Evolutionary conservation across 2,888 invertebrate species (phyloP), one percentile per base, ranked within the genome.

Genomic region (Synergus japonicus): DNA sequence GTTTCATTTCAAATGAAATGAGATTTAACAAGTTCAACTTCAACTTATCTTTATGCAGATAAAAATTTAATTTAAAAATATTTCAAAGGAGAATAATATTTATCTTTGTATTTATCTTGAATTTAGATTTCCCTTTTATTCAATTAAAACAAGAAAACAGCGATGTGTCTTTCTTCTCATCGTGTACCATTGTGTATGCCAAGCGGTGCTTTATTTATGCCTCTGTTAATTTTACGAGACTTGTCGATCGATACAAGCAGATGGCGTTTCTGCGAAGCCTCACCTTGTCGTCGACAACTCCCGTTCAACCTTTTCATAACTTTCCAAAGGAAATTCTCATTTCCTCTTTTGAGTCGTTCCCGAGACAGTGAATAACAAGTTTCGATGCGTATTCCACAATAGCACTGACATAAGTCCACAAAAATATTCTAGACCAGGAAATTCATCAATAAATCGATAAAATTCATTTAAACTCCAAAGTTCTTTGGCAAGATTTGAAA

Each of bases 271-370:
- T 54, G 29, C 54, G 54, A 73, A 73, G 73, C 73, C 73, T 73
- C 73, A 54, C 73, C 54, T 54, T 73, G 29, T 73, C 49, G 49
- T 37, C 73, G 37, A 73, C 49, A 73, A 73, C n/a, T 73, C 73
- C 73, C 73, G 37, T 73, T 73, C 73, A 73, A 54, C 73, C 73
- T 73, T 73, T 73, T 73, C 73, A 73, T 73, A 73, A 73, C 54
- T 73, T 73, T 73, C 37, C 54, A 54, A 54, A 54, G 37, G 54
- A 73, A 73, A 73, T 73, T 73, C 73, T 73, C 73, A 54, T 73
- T 73, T 73, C 37, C 73, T 54, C 73, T 54, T n/a, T 54, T 73
- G n/a, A 37, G 37, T 29, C 54, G n/a, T 49, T 18, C 54, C 54
- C 9, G 37, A 37, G 54, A 37, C 15, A 54, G 9, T 37, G 49